Conservation (phyloP, 2,113 vertebrate species). For the Eira barbara region DNA sequence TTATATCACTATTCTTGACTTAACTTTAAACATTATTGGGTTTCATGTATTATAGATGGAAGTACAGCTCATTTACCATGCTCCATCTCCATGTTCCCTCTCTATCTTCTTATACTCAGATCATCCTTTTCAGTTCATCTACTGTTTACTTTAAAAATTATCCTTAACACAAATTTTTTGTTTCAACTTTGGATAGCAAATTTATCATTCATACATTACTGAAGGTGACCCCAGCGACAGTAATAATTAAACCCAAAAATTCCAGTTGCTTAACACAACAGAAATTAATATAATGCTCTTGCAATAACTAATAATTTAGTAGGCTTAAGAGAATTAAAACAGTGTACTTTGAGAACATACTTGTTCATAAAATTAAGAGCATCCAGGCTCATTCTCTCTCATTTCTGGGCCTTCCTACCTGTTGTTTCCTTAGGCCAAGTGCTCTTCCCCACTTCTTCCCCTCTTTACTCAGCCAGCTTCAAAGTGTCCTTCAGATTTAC, state of each 20-base stretch:
- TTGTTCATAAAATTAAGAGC: background rate
- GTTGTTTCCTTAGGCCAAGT: background rate
- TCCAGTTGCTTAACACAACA: background rate
- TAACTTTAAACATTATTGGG: background rate
- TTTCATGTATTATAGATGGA: background rate
- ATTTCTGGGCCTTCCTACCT: background rate
- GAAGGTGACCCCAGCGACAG: background rate
- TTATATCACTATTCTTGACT: background rate
- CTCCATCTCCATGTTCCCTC: background rate
- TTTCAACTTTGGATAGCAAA: background rate
- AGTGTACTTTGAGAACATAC: background rate
- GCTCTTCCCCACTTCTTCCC: background rate
- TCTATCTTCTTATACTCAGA: background rate
- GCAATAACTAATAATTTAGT: background rate
- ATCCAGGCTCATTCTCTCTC: background rate
- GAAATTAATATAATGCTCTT: background rate
- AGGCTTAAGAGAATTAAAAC: background rate
- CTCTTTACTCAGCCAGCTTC: background rate
- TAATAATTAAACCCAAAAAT: background rate
- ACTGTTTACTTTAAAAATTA: background rate
- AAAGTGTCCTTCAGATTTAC: background rate
- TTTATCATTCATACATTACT: background rate
- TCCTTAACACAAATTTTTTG: background rate
- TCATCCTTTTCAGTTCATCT: background rate
- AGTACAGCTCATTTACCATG: background rate